Conservation (phyloP, 2,888 invertebrate species). For the Conchocele bisecta region DNA sequence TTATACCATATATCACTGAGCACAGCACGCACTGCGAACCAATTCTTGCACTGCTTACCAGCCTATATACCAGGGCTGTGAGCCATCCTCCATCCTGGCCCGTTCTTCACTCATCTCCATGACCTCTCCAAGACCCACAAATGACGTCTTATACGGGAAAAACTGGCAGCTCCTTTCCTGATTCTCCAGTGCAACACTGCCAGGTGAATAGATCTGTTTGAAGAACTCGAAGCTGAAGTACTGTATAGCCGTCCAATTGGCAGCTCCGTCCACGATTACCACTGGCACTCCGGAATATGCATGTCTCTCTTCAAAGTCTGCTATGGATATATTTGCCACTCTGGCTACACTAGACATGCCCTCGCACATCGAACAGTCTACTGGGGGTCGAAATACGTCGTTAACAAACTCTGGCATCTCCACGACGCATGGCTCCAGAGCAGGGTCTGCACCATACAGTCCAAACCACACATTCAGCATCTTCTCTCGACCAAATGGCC, state of each 20-base stretch:
- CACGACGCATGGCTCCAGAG: conserved; percentile 69
- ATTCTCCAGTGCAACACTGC: conserved; percentile 80
- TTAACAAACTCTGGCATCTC: conserved; percentile 58
- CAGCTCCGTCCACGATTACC: conserved; percentile 92
- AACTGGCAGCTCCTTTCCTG: conserved; percentile 90
- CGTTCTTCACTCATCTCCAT: conserved; percentile 90
- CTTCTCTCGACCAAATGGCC: conserved; percentile 63
- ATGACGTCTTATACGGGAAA: conserved; percentile 95
- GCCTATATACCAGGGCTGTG: conserved; percentile 89
- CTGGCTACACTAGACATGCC: conserved; percentile 87
- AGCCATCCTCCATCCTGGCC: conserved; percentile 86
- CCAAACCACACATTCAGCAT: conserved; percentile 61
- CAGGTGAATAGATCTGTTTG: conserved; percentile 86
- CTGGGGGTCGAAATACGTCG: conserved; percentile 89
- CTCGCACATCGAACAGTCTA: conserved; percentile 90
- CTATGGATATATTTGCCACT: conserved; percentile 87
- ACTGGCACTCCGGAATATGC: conserved; percentile 92
- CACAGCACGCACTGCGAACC: too few relatives aligned
- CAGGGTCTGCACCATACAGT: conserved; percentile 51
- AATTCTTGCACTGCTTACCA: too few relatives aligned
- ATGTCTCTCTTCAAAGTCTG: conserved; percentile 89
- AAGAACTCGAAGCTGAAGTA: conserved; percentile 93
- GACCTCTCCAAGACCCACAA: conserved; percentile 90
- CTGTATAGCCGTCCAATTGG: conserved; percentile 90
- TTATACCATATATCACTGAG: too few relatives aligned